These are phyloP conservation scores for Dissostichus mawsoni DNA, from an alignment of 2,113 vertebrate species.

Conservation along the genomic window DNA sequence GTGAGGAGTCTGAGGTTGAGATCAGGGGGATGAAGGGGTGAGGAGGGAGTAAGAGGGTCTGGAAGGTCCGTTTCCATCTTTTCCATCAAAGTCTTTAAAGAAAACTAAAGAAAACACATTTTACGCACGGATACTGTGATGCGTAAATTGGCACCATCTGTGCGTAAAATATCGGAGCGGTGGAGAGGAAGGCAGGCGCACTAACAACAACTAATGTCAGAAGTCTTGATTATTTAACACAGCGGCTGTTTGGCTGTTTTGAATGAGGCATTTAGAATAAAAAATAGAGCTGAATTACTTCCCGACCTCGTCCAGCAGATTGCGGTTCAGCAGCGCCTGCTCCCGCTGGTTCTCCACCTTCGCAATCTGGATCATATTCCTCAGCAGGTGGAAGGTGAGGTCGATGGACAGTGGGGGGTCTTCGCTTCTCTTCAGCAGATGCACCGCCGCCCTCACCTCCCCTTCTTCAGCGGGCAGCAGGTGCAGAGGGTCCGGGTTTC, in stretches of 20 bases:
- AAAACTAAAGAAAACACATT: constrained; percentile 16
- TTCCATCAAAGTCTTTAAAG: constrained; percentile 36
- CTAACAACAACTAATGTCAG: constrained; percentile 48
- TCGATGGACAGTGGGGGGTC: constrained; percentile 93
- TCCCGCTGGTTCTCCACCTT: constrained; percentile 89
- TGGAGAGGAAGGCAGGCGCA: constrained; percentile 50
- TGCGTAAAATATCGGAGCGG: constrained; percentile 40
- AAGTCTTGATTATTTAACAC: constrained; percentile 42
- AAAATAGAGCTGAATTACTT: constrained; percentile 80
- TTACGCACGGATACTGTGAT: constrained; percentile 19
- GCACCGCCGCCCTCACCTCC: constrained; percentile 48
- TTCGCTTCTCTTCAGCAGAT: constrained; percentile 83
- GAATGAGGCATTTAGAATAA: constrained; percentile 16
- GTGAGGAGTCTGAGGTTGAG: neutral
- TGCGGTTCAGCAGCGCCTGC: constrained; percentile 91
- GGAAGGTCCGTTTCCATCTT: constrained; percentile 15
- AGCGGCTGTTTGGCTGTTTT: constrained; percentile 15
- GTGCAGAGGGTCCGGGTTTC: constrained; percentile 54
- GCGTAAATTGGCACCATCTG: constrained; percentile 64
- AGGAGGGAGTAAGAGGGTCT: no score
- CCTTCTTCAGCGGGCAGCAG: constrained; percentile 44
- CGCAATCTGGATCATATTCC: constrained; percentile 92
- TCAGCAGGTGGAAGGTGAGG: constrained; percentile 94
- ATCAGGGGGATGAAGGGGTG: no score
- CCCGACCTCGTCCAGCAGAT: constrained; percentile 91